Percentiles rank a stretch among this genome's conserved stretches.
These are phyloP conservation scores for Brachionus asplanchnoidis DNA, from an alignment of 1,140 invertebrate genomes.

Conservation along the genomic window DNA sequence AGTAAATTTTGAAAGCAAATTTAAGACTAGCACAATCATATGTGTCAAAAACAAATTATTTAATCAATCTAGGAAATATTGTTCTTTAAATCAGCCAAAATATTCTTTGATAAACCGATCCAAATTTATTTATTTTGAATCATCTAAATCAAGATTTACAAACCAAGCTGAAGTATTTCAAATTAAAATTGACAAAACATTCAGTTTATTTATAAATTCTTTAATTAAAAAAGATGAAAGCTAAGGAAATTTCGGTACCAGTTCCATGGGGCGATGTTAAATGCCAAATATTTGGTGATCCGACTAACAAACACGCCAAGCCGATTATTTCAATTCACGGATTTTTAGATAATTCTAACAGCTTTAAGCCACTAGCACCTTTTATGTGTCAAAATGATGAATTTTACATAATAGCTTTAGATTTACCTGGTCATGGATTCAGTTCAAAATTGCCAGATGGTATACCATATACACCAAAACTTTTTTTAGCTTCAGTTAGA, in stretches of 20 bases:
- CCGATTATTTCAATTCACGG: conserved; percentile 25
- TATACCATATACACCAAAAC: conserved; percentile 16
- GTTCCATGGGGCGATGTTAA: conserved; percentile 34
- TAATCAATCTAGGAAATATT: neutral
- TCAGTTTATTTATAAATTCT: too few species aligned
- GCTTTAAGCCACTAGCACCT: conserved; percentile 32
- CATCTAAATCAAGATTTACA: neutral
- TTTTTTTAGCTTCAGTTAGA: conserved; percentile 27
- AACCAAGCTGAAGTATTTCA: neutral
- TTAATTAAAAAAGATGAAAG: conserved; percentile 3
- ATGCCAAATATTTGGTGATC: conserved; percentile 35
- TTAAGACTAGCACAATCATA: neutral
- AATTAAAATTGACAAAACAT: neutral
- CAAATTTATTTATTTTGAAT: neutral
- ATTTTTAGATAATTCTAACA: conserved; percentile 38
- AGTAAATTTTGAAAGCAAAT: neutral
- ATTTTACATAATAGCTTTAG: conserved; percentile 24
- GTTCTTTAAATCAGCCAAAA: neutral
- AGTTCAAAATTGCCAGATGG: conserved; percentile 39
- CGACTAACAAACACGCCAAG: neutral
- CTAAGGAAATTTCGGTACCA: neutral
- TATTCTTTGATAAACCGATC: neutral
- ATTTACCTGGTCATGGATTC: conserved; percentile 33
- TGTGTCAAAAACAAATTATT: neutral
- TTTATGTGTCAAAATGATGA: conserved; percentile 7